A percentile compares a stretch with the other conserved stretches of the same genome.
Evolutionary conservation across 1,140 invertebrate genomes (phyloP).

Genomic region (Zaprionus taronus): DNA sequence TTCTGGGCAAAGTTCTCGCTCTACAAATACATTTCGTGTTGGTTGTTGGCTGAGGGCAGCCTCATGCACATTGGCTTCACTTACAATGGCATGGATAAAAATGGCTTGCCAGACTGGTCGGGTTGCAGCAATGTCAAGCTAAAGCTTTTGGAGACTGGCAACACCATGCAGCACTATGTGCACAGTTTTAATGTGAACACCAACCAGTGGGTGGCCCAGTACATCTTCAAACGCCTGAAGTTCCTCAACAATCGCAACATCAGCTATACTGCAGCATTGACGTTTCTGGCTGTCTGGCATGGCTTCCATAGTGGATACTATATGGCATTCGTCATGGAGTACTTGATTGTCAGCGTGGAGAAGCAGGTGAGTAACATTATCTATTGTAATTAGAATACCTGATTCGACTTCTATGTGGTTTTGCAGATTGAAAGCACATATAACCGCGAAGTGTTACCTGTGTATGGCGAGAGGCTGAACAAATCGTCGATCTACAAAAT

Average conservation of each 20-base stretch:
- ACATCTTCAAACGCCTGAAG: conserved; percentile 95
- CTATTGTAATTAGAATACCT: not conserved
- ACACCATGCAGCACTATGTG: conserved; percentile 93
- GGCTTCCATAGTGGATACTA: conserved; percentile 96
- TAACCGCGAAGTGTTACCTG: conserved; percentile 59
- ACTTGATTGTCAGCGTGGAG: conserved; percentile 94
- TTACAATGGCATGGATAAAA: conserved; percentile 87
- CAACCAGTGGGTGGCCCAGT: conserved; percentile 95
- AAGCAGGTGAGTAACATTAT: conserved; percentile 89
- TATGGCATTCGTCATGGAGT: conserved; percentile 95
- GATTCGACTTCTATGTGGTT: conserved; percentile 32
- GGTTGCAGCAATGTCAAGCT: conserved; percentile 94
- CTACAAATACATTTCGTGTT: conserved; percentile 96
- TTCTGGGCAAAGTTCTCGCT: conserved; percentile 93
- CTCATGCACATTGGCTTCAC: conserved; percentile 89
- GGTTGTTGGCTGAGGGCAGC: conserved; percentile 94
- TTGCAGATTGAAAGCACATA: conserved; percentile 63
- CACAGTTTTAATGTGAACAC: conserved; percentile 97
- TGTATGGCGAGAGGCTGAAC: conserved; percentile 53
- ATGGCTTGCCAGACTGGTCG: conserved; percentile 89
- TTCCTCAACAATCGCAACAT: conserved; percentile 94
- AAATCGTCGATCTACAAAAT: conserved; percentile 85
- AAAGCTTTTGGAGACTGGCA: conserved; percentile 90
- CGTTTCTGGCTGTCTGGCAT: conserved; percentile 97
- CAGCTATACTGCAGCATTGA: conserved; percentile 92